Evolutionary conservation across 2,888 invertebrate species (phyloP), one percentile per base, ranked within the genome.

Genomic region (Desoria tigrina): DNA sequence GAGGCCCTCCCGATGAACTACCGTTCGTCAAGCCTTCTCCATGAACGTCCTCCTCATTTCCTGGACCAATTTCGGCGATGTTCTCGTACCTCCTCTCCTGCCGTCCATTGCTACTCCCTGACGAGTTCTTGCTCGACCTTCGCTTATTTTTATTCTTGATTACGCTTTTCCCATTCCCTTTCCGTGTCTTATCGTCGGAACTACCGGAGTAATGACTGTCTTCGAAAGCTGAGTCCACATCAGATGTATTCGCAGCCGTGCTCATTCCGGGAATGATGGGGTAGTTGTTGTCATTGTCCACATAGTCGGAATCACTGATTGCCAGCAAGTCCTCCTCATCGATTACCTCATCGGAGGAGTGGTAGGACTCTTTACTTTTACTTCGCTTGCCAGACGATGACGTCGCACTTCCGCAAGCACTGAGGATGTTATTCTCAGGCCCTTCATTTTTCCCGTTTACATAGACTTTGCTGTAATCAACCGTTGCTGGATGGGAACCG

Each of bases 201-300:
- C 42, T 42, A 2, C 56, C 56, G 4, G 56, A 57, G 42, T 57
- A 57, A 37, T 21, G 56, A 37, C 37, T 32, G 51, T 60, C 60
- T 60, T 60, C 60, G 23, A 60, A 60, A n/a, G 50, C 60, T 9
- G 60, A 60, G 39, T 59, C 59, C 3, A 24, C 26, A 18, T 59
- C 60, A 3, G 60, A 60, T 2, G 32, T 4, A 37, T 32, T 23
- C 2, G 18, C 55, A 27, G 28, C 21, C 14, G 14, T 27, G 21
- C 26, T 14, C 21, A 55, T 27, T 7, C 55, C 28, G 6, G 55
- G 55, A 32, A 55, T 55, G 3, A 32, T 55, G 27, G 55, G 32
- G 16, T 27, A 24, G 27, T 55, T 26, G 24, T 18, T 27, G 7
- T 51, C 26, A 14, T 23, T 27, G 26, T 23, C 27, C 18, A 21